Conservation (phyloP, 2,888 invertebrate genomes). For the Athalia cordata region DNA sequence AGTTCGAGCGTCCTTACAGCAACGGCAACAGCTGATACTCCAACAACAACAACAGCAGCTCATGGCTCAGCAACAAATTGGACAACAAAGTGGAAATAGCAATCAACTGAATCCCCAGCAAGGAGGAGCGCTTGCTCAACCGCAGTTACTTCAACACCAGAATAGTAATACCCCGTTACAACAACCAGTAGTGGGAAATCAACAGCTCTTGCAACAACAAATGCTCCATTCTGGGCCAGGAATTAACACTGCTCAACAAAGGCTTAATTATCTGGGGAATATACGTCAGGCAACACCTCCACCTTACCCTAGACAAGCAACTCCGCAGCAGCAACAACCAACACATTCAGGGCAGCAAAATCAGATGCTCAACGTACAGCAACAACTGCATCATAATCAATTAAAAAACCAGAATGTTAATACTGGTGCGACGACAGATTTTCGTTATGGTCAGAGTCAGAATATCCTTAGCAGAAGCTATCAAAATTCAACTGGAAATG, state of each 20-base stretch:
- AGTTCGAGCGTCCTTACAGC: constrained; percentile 62
- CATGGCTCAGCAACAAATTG: constrained; percentile 61
- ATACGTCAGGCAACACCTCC: constrained; percentile 63
- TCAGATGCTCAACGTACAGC: constrained; percentile 69
- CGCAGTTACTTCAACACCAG: constrained; percentile 57
- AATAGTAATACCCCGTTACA: constrained; percentile 53
- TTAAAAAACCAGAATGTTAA: constrained; percentile 69
- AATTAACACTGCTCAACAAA: constrained; percentile 66
- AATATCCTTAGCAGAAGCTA: constrained; percentile 71
- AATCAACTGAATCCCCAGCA: constrained; percentile 54
- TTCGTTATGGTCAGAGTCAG: constrained; percentile 71
- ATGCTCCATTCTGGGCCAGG: constrained; percentile 52
- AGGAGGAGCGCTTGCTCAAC: constrained; percentile 49
- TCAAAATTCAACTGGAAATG: constrained; percentile 53
- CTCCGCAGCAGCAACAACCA: constrained; percentile 70
- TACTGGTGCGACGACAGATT: constrained; percentile 68
- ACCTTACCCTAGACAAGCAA: constrained; percentile 61
- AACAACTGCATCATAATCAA: constrained; percentile 71
- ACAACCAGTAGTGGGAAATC: constrained; percentile 52
- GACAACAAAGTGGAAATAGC: constrained; percentile 48
- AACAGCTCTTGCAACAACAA: constrained; percentile 52
- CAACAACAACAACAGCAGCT: constrained; percentile 65
- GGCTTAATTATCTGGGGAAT: constrained; percentile 65
- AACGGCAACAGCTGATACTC: constrained; percentile 58
- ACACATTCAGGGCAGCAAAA: constrained; percentile 60